phyloP scores from a whole-genome alignment of 2,797 vertebrate species.

The Sandelia bainsii region DNA sequence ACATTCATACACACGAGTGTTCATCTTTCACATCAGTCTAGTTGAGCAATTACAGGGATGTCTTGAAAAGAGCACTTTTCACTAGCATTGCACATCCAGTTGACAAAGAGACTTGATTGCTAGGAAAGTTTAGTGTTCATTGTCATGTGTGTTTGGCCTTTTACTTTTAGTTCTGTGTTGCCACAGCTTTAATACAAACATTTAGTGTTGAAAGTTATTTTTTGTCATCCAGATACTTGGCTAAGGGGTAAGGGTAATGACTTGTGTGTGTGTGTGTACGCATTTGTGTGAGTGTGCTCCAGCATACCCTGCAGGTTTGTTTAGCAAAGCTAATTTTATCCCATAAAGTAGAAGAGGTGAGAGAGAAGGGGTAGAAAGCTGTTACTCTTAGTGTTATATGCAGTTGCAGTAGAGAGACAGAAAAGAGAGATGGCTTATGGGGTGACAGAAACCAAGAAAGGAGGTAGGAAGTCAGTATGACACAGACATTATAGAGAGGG shows the following conservation, averaged over 20 bases:
- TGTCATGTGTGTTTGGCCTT: neutral
- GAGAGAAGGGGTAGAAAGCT: neutral
- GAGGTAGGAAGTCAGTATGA: conserved; percentile 25
- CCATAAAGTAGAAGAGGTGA: neutral
- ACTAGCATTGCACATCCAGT: neutral
- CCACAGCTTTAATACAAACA: neutral
- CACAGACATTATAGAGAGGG: conserved; percentile 45
- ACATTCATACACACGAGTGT: neutral
- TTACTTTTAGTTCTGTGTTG: neutral
- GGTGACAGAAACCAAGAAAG: conserved; percentile 20
- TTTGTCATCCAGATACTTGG: neutral
- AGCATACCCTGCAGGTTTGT: too few relatives aligned
- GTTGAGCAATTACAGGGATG: conserved; percentile 41
- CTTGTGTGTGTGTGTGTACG: too few relatives aligned
- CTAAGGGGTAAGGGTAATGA: neutral
- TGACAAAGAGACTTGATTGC: conserved; percentile 18
- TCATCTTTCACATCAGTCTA: conserved; percentile 30
- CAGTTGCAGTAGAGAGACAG: conserved; percentile 18
- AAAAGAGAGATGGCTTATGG: conserved; percentile 28
- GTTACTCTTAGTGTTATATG: conserved; percentile 19
- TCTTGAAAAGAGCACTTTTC: conserved; percentile 36
- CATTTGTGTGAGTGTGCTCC: too few relatives aligned
- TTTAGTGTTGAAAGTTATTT: neutral
- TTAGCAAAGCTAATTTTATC: too few relatives aligned
- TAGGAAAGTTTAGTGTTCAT: neutral